phyloP scores from a whole-genome alignment of 2,113 vertebrate genomes.

The Neogobius melanostomus region DNA sequence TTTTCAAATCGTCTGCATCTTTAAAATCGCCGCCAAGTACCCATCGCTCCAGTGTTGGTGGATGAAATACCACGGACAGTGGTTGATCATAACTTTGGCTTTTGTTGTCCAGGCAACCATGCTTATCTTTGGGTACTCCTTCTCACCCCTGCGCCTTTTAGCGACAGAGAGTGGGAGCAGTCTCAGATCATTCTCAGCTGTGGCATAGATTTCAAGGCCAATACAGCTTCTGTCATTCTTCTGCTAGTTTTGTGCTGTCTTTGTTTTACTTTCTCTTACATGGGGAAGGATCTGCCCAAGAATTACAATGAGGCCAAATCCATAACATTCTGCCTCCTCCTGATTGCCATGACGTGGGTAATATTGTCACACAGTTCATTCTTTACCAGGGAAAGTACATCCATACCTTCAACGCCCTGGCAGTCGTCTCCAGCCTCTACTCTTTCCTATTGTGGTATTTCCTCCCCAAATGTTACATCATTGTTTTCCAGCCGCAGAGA shows the following conservation, averaged over 20 bases:
- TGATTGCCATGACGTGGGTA: conserved; percentile 80
- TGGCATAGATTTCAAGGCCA: neutral
- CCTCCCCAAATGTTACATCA: conserved; percentile 81
- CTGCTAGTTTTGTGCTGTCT: conserved; percentile 58
- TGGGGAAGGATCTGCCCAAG: conserved; percentile 87
- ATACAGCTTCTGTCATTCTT: conserved; percentile 21
- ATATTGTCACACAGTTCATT: conserved; percentile 55
- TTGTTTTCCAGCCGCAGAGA: conserved; percentile 77
- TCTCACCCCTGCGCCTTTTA: conserved; percentile 58
- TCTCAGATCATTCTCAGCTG: conserved; percentile 77
- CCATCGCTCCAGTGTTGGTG: conserved; percentile 75
- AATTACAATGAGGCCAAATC: conserved; percentile 89
- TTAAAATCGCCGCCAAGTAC: conserved; percentile 81
- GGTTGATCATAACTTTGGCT: conserved; percentile 66
- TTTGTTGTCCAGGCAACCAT: conserved; percentile 64
- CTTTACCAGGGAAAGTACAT: conserved; percentile 70
- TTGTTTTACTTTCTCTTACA: conserved; percentile 85
- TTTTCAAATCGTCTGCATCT: conserved; percentile 86
- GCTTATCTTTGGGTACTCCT: conserved; percentile 44
- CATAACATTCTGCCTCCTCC: conserved; percentile 83
- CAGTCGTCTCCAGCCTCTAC: conserved; percentile 69
- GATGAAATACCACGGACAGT: conserved; percentile 76
- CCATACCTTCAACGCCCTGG: conserved; percentile 46
- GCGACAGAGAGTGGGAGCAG: conserved; percentile 46
- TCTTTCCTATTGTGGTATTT: conserved; percentile 81